Percentiles rank a stretch among this genome's conserved stretches.
Evolutionary conservation across 1,140 invertebrate genomes (phyloP).

Genomic region (Papilio helenus): DNA sequence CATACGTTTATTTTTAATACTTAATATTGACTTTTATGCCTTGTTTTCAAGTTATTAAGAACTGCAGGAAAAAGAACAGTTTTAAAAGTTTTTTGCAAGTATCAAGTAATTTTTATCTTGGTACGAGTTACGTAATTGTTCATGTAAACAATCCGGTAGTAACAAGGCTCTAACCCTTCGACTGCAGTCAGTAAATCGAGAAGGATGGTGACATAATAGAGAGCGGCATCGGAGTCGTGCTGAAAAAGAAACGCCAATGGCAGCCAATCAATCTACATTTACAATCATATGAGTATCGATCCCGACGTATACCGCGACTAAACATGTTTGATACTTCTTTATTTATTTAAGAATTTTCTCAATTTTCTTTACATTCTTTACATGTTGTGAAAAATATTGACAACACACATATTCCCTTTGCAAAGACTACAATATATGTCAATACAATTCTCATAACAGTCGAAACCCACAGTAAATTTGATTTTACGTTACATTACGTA

Average conservation of each 20-base stretch:
- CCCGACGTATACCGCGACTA: slow-evolving; percentile 43
- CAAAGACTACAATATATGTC: too few species aligned
- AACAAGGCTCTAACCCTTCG: slow-evolving; percentile 41
- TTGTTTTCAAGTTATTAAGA: too few species aligned
- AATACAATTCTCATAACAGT: too few species aligned
- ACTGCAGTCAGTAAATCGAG: slow-evolving; percentile 54
- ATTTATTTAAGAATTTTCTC: not conserved
- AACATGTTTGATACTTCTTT: slow-evolving; percentile 56
- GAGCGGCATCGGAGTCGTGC: slow-evolving; percentile 50
- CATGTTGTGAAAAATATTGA: too few species aligned
- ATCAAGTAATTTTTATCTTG: not conserved
- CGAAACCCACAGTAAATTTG: too few species aligned
- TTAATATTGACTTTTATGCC: too few species aligned
- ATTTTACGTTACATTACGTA: too few species aligned
- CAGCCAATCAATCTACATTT: slow-evolving; percentile 81
- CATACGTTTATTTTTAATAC: too few species aligned
- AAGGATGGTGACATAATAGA: slow-evolving; percentile 70
- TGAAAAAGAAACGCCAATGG: slow-evolving; percentile 71
- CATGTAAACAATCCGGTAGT: slow-evolving; percentile 12
- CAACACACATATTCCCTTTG: too few species aligned
- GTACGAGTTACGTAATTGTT: not conserved
- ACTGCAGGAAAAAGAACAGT: too few species aligned
- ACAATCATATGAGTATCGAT: slow-evolving; percentile 80
- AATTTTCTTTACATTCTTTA: not conserved
- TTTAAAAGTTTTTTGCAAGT: not conserved